A percentile compares a stretch with the other conserved stretches of the same genome.
phyloP scores from a whole-genome alignment of 2,888 invertebrate species.

The Nebria brevicollis region DNA sequence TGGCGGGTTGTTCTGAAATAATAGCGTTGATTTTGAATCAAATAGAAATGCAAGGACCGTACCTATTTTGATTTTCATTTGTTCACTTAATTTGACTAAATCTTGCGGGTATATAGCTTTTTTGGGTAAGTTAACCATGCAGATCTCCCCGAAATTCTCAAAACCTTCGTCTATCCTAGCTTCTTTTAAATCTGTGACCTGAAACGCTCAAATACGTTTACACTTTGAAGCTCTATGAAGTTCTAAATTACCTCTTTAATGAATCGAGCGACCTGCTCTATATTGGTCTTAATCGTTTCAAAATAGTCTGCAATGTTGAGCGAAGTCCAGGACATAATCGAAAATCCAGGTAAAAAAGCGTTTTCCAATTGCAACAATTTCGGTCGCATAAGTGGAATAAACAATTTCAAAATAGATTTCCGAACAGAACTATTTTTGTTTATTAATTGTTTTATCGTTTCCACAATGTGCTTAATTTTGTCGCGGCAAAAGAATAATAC shows the following conservation, averaged over 20 bases:
- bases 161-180: slow-evolving; percentile 78
- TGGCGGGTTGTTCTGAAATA: too few relatives aligned
- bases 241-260: slow-evolving; percentile 67
- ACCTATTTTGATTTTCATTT: slow-evolving; percentile 67
- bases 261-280: slow-evolving; percentile 74
- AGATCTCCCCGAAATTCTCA: slow-evolving; percentile 69
- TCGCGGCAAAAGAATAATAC: slow-evolving; percentile 79
- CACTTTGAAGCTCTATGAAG: not conserved
- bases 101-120: slow-evolving; percentile 70
- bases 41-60: slow-evolving; percentile 46
- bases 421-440: slow-evolving; percentile 71
- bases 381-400: slow-evolving; percentile 75
- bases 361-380: slow-evolving; percentile 75
- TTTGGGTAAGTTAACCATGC: slow-evolving; percentile 72
- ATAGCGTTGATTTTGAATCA: not conserved
- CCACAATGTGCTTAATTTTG: slow-evolving; percentile 72
- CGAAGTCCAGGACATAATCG: slow-evolving; percentile 85
- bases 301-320: slow-evolving; percentile 75
- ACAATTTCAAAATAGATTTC: slow-evolving; percentile 72
- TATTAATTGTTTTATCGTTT: slow-evolving; percentile 71
- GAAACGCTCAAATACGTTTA: not conserved
- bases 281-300: slow-evolving; percentile 65
- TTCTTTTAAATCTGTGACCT: slow-evolving; percentile 78
- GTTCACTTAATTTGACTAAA: slow-evolving; percentile 73
- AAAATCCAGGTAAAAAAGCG: slow-evolving; percentile 79